phyloP scores from a whole-genome alignment of 1,140 invertebrate genomes.

The Geopemphigus sp. region DNA sequence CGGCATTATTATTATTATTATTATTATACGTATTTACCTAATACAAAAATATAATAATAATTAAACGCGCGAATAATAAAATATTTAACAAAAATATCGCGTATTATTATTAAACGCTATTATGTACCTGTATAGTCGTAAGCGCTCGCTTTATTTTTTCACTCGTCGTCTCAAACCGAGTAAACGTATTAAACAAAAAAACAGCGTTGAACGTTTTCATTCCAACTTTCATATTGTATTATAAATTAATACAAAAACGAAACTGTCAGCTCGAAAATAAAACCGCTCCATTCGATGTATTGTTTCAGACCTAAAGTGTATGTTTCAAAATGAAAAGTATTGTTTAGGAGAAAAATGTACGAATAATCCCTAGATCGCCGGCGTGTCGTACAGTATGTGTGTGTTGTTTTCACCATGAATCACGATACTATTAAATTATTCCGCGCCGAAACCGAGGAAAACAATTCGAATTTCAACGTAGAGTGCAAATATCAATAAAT shows the following conservation, averaged over 20 bases:
- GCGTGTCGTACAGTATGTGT: no score
- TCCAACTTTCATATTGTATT: neutral
- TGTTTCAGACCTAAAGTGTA: neutral
- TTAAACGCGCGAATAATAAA: no score
- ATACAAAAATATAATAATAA: no score
- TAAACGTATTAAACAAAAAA: no score
- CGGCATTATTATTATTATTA: no score
- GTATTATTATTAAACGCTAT: no score
- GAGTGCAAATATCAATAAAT: no score
- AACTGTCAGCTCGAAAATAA: neutral
- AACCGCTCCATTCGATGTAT: neutral
- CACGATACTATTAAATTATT: neutral
- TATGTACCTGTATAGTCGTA: no score
- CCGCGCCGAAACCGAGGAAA: slow-evolving; percentile 1
- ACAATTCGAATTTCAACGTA: slow-evolving; percentile 19
- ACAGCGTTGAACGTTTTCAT: neutral
- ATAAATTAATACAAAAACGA: neutral
- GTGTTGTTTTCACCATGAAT: neutral
- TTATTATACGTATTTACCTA: no score
- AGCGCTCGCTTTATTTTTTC: no score
- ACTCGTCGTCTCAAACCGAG: no score
- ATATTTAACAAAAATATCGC: no score
- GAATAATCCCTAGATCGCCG: neutral
- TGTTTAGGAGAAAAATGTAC: neutral
- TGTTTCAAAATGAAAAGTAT: slow-evolving; percentile 8